Base-by-base conservation (phyloP, 2,888 invertebrate genomes). In the Cordilura impudica region DNA sequence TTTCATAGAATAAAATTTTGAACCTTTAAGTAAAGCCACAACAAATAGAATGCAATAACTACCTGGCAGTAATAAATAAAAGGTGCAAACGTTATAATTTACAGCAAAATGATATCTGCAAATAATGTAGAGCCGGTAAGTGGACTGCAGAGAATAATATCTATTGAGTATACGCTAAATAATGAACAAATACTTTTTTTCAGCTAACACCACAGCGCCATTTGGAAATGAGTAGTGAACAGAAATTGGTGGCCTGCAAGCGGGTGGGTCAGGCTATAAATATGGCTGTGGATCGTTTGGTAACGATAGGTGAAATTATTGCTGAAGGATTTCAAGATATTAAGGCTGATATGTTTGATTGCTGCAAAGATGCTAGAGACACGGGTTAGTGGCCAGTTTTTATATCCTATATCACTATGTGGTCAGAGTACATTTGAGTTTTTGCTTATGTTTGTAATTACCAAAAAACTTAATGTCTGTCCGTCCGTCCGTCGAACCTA, bases 241-340 rank as follows among this genome's bases (percentile, higher is more conserved):
- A 73, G 29, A 77, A 80, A 66, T 82, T 86, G 77, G 81, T 84
- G 71, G 83, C 85, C 4, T 85, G 87, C 80, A 86, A 84, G 51
- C 93, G 97, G 82, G 97, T 99, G 74, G 99, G 99, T 35, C 97
- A 98, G 87, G 96, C 98, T 54, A 97, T 99, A 81, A 97, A 97
- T 91, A 93, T 97, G 87, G 98, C 99, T 65, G 98, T 99, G 77
- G 98, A 99, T 89, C 93, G 98, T 84, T 99, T 99, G 92, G 98
- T 98, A 84, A 96, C 97, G 49, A 98, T 99, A 82, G 99, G 99
- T 49, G 98, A 99, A 91, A 96, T 98, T 86, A 99, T 99, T 88
- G 99, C 98, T 56, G 98, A 98, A 90, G 98, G 98, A 91, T 98
- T 99, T 92, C 95, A 95, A 29, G 98, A 99, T 90, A 97, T 99